phyloP scores from a whole-genome alignment of 2,888 invertebrate species.

The Stenoptilia bipunctidactyla region DNA sequence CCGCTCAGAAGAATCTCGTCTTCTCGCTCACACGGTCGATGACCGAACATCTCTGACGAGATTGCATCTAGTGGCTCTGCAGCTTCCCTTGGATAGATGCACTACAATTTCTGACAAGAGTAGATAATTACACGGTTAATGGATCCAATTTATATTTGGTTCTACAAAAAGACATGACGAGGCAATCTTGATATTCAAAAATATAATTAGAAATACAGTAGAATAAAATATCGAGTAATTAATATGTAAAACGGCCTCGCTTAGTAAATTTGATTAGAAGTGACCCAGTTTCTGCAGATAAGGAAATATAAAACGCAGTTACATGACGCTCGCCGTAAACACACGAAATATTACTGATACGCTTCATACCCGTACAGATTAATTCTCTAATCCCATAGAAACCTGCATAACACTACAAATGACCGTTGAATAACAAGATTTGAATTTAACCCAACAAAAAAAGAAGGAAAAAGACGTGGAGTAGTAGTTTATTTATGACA shows the following conservation, averaged over 20 bases:
- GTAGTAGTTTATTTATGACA: conserved; percentile 59
- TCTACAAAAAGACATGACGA: too few species aligned
- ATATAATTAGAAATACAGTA: not conserved
- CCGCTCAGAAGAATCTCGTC: conserved; percentile 33
- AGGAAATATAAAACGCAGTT: conserved; percentile 40
- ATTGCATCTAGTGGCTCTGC: conserved; percentile 66
- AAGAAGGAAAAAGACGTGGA: conserved; percentile 23
- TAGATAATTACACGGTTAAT: too few species aligned
- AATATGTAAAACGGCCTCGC: conserved; percentile 19
- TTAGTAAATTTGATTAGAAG: conserved; percentile 37
- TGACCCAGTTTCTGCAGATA: conserved; percentile 49
- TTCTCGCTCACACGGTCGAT: conserved; percentile 52
- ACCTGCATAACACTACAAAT: too few species aligned
- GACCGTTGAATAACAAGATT: conserved; percentile 52
- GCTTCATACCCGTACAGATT: too few species aligned
- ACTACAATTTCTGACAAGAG: conserved; percentile 54
- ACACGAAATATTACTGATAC: conserved; percentile 15
- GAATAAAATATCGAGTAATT: not conserved
- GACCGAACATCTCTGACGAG: conserved; percentile 64
- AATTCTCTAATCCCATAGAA: too few species aligned
- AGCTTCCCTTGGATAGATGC: conserved; percentile 57
- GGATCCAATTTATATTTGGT: too few species aligned
- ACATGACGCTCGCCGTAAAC: conserved; percentile 9
- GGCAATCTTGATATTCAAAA: too few species aligned
- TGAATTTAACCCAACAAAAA: conserved; percentile 41